Evolutionary conservation across 2,113 vertebrate genomes (phyloP).

Genomic region (Steatornis caripensis): DNA sequence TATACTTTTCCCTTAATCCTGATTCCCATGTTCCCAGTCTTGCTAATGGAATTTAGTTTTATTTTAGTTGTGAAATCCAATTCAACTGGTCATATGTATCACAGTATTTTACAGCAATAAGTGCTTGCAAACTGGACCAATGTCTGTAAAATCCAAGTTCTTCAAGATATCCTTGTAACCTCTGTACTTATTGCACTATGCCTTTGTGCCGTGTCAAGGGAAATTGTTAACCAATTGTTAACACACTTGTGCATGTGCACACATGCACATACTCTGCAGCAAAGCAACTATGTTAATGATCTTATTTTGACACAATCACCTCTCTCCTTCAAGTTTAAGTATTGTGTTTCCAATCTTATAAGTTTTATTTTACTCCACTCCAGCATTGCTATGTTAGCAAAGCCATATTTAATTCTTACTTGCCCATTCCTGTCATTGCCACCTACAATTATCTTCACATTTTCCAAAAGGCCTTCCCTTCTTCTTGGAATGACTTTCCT

Average conservation of each 20-base stretch:
- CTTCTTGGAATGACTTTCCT: not conserved
- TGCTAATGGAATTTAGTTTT: not conserved
- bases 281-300: not conserved
- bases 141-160: not conserved
- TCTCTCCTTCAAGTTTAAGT: not conserved
- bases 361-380: not conserved
- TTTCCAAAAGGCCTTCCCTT: not conserved
- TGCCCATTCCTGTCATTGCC: not conserved
- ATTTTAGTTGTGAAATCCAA: not conserved
- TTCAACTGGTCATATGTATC: not conserved
- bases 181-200: not conserved
- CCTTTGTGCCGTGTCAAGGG: not conserved
- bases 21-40: not conserved
- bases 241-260: fast-evolving
- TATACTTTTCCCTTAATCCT: not conserved
- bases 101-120: not conserved
- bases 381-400: not conserved
- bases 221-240: not conserved
- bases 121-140: not conserved
- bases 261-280: not conserved
- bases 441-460: not conserved
- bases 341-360: not conserved
- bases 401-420: not conserved
- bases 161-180: not conserved
- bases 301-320: not conserved